Evolutionary conservation across 2,113 vertebrate species (phyloP), one percentile per base, ranked within the genome.

Genomic region (Amphiprion ocellaris): DNA sequence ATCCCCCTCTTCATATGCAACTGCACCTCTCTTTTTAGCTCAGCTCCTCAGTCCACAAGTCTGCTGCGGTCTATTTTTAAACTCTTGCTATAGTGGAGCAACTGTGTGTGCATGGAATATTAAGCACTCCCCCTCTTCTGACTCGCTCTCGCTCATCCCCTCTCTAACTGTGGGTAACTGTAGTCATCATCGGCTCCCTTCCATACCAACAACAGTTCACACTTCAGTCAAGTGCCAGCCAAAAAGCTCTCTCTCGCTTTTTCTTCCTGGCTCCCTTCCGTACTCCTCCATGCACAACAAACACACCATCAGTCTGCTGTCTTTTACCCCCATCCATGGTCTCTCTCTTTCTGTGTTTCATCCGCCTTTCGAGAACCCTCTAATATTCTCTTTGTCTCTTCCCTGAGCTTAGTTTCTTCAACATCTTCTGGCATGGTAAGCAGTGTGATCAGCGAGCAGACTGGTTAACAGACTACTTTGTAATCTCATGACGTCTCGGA

Each of bases 1-100:
- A 76, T 74, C 78, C 58, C 53, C 73, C 53, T 79, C 68, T 77
- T 74, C 10, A 33, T 69, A 74, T 21, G 5, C 44, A 12, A 54
- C 70, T 33, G 69, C 67, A 44, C 41, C 76, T 72, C 81, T 80
- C 75, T 63, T 78, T 90, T 88, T 79, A 84, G 84, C 84, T 85
- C 71, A 47, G 79, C 83, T 83, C 47, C 56, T 77, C 79, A 44
- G 71, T 82, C 81, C 84, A 68, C 77, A 63, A 83, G 74, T 92
- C 82, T 81, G 75, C 85, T 74, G 63, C 21, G 9, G 54, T 90
- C 91, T 93, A 92, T 92, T 93, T 92, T 90, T 93, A 93, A 82
- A 89, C 87, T 77, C 89, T 82, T 77, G 85, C 88, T 85, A 90
- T 89, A 91, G 88, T 55, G 47, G 74, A 86, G 89, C 72, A 60